Percentiles rank a stretch among this genome's conserved stretches.
Evolutionary conservation across 2,113 vertebrate genomes (phyloP).

Genomic region (Dissostichus mawsoni): DNA sequence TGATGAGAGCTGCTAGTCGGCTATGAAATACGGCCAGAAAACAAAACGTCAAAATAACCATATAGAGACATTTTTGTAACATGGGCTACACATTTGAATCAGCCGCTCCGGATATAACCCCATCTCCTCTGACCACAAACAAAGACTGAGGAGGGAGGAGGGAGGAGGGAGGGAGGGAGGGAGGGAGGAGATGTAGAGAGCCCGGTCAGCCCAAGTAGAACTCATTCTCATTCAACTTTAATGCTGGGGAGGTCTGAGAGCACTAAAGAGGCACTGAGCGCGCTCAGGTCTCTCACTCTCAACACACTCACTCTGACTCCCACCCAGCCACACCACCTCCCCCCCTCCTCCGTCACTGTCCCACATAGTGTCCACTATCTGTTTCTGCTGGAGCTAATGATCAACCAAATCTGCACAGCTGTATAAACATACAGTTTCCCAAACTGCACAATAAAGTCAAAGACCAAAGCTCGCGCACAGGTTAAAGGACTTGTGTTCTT

Average conservation of each 20-base stretch:
- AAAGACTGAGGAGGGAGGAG: constrained; percentile 41
- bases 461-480: not conserved
- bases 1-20: too few relatives aligned
- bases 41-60: not conserved
- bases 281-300: constrained; percentile 43
- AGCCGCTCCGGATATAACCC: constrained; percentile 22
- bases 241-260: constrained; percentile 70
- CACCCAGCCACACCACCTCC: constrained; percentile 31
- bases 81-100: not conserved
- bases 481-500: not conserved
- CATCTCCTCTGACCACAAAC: constrained; percentile 54
- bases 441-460: constrained; percentile 17
- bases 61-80: not conserved
- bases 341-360: not conserved
- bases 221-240: constrained; percentile 75
- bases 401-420: constrained; percentile 60
- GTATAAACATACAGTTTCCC: constrained; percentile 52
- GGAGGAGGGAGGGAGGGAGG: not conserved
- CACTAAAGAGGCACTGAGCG: constrained; percentile 65
- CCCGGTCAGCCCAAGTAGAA: constrained; percentile 63
- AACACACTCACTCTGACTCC: constrained; percentile 30
- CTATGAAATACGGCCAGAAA: too few relatives aligned
- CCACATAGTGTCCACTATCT: constrained; percentile 25
- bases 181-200: constrained; percentile 42
- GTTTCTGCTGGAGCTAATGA: constrained; percentile 44